A percentile compares a stretch with the other conserved stretches of the same genome.
Conservation (phyloP, 1,140 invertebrate genomes). For the Neotoxoptera formosana region DNA sequence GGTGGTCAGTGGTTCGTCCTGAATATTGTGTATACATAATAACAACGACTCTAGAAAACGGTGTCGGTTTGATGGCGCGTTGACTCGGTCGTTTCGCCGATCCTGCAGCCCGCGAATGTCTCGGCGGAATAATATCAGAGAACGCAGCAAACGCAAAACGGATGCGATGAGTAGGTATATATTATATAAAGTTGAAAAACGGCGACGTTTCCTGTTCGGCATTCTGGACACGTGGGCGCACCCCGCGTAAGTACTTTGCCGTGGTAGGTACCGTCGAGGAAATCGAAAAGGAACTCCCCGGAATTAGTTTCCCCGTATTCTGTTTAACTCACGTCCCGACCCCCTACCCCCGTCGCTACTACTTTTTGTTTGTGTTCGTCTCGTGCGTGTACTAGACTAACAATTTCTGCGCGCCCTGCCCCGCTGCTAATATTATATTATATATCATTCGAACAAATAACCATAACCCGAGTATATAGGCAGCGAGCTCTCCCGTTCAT, state of each 20-base stretch:
- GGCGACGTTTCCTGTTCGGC: background rate
- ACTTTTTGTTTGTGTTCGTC: background rate
- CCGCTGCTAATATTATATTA: too few species aligned
- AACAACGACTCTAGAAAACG: background rate
- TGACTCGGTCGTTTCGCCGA: background rate
- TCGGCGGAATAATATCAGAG: background rate
- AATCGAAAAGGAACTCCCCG: conserved; percentile 12
- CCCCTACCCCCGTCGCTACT: background rate
- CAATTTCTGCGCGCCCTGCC: background rate
- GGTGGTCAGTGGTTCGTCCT: background rate
- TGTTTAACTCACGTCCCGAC: background rate
- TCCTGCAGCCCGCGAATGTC: background rate
- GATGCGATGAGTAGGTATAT: background rate
- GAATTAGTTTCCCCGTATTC: background rate
- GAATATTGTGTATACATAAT: background rate
- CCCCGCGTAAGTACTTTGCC: background rate
- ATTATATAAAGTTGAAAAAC: background rate
- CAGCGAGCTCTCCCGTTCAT: background rate
- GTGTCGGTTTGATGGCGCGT: background rate
- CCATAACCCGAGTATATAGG: too few species aligned
- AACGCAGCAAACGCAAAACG: background rate
- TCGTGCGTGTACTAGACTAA: background rate
- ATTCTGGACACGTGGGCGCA: background rate
- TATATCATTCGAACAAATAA: too few species aligned
- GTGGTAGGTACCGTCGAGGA: background rate